Evolutionary conservation across 2,797 vertebrate species (phyloP).

Genomic region (Echiichthys vipera): DNA sequence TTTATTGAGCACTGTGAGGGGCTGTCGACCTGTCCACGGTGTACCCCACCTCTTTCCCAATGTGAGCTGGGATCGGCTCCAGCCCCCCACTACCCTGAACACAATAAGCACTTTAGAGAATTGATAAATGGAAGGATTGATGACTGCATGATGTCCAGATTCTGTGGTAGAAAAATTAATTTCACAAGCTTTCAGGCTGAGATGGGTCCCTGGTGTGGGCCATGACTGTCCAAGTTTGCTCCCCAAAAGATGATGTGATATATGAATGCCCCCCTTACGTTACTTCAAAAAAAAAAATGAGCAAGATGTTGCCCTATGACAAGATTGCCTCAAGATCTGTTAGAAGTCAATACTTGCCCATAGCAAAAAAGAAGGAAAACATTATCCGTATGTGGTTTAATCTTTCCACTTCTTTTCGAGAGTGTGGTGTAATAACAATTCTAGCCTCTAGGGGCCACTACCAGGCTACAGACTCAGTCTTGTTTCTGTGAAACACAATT

Average conservation of each 20-base stretch:
- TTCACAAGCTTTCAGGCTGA: background rate
- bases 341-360: background rate
- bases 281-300: background rate
- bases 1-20: background rate
- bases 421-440: background rate
- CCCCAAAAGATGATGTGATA: background rate
- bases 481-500: background rate
- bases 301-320: background rate
- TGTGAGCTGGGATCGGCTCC: background rate
- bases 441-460: slow-evolving; percentile 26
- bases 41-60: background rate
- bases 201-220: background rate
- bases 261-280: background rate
- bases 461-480: background rate
- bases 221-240: background rate
- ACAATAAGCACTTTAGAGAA: background rate
- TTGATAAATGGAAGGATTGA: background rate
- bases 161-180: background rate
- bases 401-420: background rate
- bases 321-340: background rate
- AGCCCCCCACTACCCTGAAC: background rate
- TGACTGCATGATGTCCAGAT: slow-evolving; percentile 7
- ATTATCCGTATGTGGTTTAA: background rate
- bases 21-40: background rate
- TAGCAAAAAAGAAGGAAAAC: too few species aligned